Conservation (phyloP, 2,113 vertebrate genomes). For the Uria lomvia region DNA sequence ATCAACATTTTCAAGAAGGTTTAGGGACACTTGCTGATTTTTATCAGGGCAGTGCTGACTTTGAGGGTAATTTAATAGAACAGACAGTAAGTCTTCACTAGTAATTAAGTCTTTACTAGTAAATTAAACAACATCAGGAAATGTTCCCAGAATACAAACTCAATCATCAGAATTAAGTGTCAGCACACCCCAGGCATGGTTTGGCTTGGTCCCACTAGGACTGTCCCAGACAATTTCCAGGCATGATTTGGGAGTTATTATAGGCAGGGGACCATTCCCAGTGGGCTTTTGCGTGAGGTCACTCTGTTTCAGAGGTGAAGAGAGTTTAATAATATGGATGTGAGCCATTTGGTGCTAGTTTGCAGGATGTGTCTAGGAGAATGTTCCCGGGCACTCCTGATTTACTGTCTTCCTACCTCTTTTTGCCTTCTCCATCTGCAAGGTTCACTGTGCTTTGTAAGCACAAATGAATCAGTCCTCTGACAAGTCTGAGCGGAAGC, state of each 20-base stretch:
- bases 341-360: not conserved
- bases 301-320: not conserved
- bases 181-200: not conserved
- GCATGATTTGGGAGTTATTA: not conserved
- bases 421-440: conserved; percentile 1
- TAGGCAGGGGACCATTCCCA: not conserved
- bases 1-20: not conserved
- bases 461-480: conserved; percentile 28
- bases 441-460: conserved; percentile 33
- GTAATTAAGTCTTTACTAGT: conserved; percentile 42
- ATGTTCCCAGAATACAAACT: not conserved
- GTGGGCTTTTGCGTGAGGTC: not conserved
- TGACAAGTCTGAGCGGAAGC: not conserved
- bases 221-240: not conserved
- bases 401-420: conserved; percentile 1
- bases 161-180: not conserved
- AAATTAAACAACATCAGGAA: conserved; percentile 13
- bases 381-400: not conserved
- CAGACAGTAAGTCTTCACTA: not conserved
- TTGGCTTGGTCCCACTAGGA: not conserved
- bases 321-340: not conserved
- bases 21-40: conserved; percentile 28
- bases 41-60: conserved; percentile 11
- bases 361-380: not conserved
- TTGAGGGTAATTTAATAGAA: conserved; percentile 34